Base-by-base conservation (phyloP, 2,113 vertebrate species). In the Cynopterus brachyotis region DNA sequence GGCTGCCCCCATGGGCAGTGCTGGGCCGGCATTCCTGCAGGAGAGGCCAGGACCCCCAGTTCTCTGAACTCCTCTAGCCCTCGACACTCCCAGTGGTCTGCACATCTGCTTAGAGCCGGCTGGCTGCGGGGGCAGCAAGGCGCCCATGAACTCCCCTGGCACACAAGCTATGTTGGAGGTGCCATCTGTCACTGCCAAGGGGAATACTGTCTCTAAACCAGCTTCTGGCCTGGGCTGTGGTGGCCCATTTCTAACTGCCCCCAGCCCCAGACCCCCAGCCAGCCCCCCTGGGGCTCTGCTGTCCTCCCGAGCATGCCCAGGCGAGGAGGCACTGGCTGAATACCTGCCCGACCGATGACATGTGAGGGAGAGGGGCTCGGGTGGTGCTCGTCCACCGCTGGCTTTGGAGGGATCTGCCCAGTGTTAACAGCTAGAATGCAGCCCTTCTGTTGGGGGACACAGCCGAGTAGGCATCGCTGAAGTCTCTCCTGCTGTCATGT, bases 351-450 rank as follows among this genome's bases (percentile, higher is more conserved):
- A 11, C 0, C 0, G 19, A 4, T 13, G 26, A 35, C 32, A 10
- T 0, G 2, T n/a, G 69, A 8, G 50, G 50, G 79, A 37, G 3
- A 32, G 60, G 37, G 6, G 24, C 24, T 15, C 1, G 0, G 0
- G 1, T 6, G 37, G 8, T 35, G 60, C 37, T n/a, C 45, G 30
- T 3, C 35, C 19, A 2, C 32, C 35, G 9, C 7, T 6, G 45
- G 72, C 32, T 66, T 35, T 28, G 15, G 32, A 59, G 81, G 35
- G 85, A 17, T 3, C 5, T 15, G 5, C 28, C 35, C 4, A 2
- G 59, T 1, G 3, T 4, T 5, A 37, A 70, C 10, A 9, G 69
- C 64, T 5, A 2, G 42, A 19, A 12, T 2, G 47, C 47, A 50
- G 13, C 47, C 47, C 13, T 50, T 50, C 47, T 50, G 47, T 47